Percentiles rank a stretch among this genome's conserved stretches.
phyloP scores from a whole-genome alignment of 2,888 invertebrate genomes.

The Pogonocherus hispidulus region DNA sequence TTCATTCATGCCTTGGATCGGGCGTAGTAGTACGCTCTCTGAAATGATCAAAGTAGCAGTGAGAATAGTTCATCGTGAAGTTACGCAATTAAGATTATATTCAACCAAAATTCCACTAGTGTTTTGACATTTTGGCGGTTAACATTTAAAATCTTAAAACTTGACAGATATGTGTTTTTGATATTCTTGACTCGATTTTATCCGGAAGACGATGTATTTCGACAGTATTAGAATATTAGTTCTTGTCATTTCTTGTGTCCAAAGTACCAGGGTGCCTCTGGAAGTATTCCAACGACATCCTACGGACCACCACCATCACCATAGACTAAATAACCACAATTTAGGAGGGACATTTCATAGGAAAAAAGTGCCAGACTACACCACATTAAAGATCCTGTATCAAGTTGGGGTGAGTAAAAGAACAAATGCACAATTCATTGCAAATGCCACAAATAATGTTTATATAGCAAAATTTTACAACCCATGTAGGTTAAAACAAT shows the following conservation, averaged over 20 bases:
- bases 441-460: neutral
- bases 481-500: conserved; percentile 8
- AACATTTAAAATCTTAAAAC: conserved; percentile 24
- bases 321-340: conserved; percentile 71
- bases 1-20: conserved; percentile 63
- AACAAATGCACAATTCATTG: neutral
- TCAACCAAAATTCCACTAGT: conserved; percentile 35
- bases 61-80: conserved; percentile 53
- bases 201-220: conserved; percentile 51
- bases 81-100: conserved; percentile 63
- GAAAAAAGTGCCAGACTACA: conserved; percentile 70
- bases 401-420: conserved; percentile 80
- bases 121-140: conserved; percentile 33
- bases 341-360: conserved; percentile 70
- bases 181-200: conserved; percentile 20
- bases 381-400: conserved; percentile 77
- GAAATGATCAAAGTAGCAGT: conserved; percentile 62
- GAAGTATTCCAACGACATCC: conserved; percentile 70
- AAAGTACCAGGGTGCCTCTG: conserved; percentile 68
- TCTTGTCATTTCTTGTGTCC: conserved; percentile 52
- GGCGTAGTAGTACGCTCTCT: conserved; percentile 62
- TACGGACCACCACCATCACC: conserved; percentile 61
- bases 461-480: neutral
- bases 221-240: conserved; percentile 55
- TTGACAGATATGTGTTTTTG: conserved; percentile 33